Evolutionary conservation across 2,888 invertebrate species (phyloP).

Genomic region (Agrotis segetum): DNA sequence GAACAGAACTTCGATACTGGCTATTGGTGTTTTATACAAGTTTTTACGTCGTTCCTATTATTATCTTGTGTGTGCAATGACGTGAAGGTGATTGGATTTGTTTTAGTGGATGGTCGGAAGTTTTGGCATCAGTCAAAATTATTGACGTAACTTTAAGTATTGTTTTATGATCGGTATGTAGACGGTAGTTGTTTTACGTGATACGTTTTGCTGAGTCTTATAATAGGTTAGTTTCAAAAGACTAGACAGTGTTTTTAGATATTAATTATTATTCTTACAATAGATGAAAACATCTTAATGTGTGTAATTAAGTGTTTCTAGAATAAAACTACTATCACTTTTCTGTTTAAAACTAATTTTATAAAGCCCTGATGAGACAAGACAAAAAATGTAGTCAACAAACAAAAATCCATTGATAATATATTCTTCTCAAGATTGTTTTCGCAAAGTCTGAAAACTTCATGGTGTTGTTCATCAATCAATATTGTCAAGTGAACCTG

Average conservation of each 20-base stretch:
- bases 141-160: constrained; percentile 39
- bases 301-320: not conserved
- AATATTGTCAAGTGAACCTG: constrained; percentile 56
- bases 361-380: not conserved
- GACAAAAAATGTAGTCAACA: not conserved
- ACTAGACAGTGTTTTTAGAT: not conserved
- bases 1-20: constrained; percentile 77
- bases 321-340: not conserved
- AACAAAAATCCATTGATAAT: constrained; percentile 22
- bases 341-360: not conserved
- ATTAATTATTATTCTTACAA: not conserved
- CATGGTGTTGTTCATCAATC: constrained; percentile 47
- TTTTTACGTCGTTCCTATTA: constrained; percentile 73
- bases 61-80: constrained; percentile 70
- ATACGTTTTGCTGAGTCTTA: constrained; percentile 19
- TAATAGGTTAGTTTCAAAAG: constrained; percentile 6
- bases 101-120: constrained; percentile 65
- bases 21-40: constrained; percentile 77
- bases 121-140: constrained; percentile 61
- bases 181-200: constrained; percentile 6
- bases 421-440: constrained; percentile 30
- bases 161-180: constrained; percentile 30
- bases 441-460: constrained; percentile 29
- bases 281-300: not conserved
- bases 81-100: constrained; percentile 73